Conservation (phyloP, 2,113 vertebrate species). For the Smithornis capensis region DNA sequence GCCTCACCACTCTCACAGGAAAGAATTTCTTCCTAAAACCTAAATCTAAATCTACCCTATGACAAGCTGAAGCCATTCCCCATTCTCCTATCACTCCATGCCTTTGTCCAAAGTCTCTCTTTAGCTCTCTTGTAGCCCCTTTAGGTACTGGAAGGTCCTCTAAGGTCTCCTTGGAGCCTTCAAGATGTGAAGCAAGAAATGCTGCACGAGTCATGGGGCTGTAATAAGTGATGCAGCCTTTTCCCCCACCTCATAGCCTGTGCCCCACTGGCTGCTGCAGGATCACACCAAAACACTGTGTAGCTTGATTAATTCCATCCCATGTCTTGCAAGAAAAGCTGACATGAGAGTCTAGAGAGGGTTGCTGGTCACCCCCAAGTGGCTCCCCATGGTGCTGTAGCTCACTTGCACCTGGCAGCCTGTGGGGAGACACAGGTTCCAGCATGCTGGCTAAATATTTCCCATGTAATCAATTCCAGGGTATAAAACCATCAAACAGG, state of each 20-base stretch:
- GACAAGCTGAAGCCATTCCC: neutral
- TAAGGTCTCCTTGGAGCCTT: neutral
- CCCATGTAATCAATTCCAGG: constrained; percentile 49
- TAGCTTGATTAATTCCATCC: neutral
- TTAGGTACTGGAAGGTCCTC: neutral
- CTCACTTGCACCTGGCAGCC: neutral
- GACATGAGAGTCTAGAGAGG: neutral
- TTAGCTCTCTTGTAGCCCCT: neutral
- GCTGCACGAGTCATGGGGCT: fast-evolving
- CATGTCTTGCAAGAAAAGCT: neutral
- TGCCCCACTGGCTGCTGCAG: neutral
- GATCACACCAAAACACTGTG: neutral
- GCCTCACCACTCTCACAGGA: neutral
- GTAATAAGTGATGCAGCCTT: neutral
- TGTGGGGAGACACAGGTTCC: neutral
- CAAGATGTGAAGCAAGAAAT: fast-evolving
- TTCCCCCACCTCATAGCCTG: fast-evolving
- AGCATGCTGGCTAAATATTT: neutral
- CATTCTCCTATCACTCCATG: neutral
- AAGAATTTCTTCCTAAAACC: neutral
- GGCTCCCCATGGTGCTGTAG: neutral
- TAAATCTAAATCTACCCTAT: neutral
- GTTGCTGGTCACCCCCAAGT: neutral
- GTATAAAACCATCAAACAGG: constrained; percentile 32
- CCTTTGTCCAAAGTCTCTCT: neutral